phyloP scores from a whole-genome alignment of 2,113 vertebrate species.

The Climacteris rufus region DNA sequence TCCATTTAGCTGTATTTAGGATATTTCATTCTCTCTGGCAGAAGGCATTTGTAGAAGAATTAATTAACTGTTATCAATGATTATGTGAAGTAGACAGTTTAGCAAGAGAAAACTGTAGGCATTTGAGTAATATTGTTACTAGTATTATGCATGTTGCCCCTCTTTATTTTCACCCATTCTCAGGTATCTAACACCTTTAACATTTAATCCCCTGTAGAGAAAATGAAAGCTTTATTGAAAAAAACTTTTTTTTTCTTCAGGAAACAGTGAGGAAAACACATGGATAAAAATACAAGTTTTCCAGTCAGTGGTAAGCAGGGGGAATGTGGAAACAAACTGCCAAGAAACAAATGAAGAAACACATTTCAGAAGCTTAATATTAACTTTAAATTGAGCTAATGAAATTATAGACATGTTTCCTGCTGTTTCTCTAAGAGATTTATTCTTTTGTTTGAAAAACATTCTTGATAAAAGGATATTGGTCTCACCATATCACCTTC shows the following conservation, averaged over 20 bases:
- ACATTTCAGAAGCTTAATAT: conserved; percentile 10
- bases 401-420: conserved; percentile 17
- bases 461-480: conserved; percentile 15
- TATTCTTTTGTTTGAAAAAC: conserved; percentile 49
- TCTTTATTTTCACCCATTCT: neutral
- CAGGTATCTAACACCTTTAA: neutral
- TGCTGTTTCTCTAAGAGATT: conserved; percentile 9
- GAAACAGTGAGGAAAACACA: neutral
- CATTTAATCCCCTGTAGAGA: neutral
- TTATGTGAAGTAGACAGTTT: neutral
- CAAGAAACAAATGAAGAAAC: conserved; percentile 5
- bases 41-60: neutral
- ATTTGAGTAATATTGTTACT: neutral
- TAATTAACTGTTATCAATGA: neutral
- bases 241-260: neutral
- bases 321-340: neutral
- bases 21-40: neutral
- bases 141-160: neutral
- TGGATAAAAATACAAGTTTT: neutral
- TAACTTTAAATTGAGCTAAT: conserved; percentile 51
- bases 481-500: neutral
- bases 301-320: neutral
- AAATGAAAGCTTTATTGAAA: neutral
- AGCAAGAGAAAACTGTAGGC: neutral
- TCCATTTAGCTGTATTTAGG: neutral